Evolutionary conservation across 1,140 invertebrate genomes (phyloP).

Genomic region (Drosophila pseudoananassae): DNA sequence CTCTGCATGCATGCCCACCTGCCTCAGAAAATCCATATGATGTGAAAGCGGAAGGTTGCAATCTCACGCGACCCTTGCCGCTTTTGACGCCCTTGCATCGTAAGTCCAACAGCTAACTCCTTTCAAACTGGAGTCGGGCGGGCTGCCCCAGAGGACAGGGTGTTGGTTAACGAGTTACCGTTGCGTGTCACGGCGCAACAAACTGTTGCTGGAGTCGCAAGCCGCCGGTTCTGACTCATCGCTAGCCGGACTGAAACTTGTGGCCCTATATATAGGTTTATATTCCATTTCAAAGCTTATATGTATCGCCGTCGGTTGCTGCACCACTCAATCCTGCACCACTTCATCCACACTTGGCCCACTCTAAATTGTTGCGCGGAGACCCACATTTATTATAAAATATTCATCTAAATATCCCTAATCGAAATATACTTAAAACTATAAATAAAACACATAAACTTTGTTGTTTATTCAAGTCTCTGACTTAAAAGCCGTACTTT

Average conservation of each 20-base stretch:
- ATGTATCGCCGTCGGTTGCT: neutral
- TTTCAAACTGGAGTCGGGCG: constrained; percentile 4
- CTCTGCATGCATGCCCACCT: constrained; percentile 12
- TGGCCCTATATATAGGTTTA: too few species aligned
- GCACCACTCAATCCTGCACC: too few species aligned
- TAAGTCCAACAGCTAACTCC: constrained; percentile 11
- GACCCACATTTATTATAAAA: too few species aligned
- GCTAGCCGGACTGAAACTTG: too few species aligned
- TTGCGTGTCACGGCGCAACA: constrained; percentile 59
- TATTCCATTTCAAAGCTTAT: neutral
- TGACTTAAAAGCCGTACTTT: too few species aligned
- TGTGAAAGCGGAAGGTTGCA: constrained; percentile 23
- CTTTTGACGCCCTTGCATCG: neutral
- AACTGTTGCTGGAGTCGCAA: constrained; percentile 60
- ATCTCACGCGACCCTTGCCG: constrained; percentile 48
- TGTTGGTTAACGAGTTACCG: constrained; percentile 9
- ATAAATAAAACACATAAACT: too few species aligned
- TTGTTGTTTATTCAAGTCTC: too few species aligned
- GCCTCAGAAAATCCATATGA: constrained; percentile 48
- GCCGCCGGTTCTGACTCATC: constrained; percentile 37
- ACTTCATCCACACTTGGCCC: too few species aligned
- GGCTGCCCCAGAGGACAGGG: constrained; percentile 2
- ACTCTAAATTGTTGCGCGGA: too few species aligned
- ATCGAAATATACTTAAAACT: too few species aligned
- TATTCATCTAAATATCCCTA: too few species aligned